Evolutionary conservation across 2,797 vertebrate species (phyloP).

Genomic region (Oryzias sinensis): DNA sequence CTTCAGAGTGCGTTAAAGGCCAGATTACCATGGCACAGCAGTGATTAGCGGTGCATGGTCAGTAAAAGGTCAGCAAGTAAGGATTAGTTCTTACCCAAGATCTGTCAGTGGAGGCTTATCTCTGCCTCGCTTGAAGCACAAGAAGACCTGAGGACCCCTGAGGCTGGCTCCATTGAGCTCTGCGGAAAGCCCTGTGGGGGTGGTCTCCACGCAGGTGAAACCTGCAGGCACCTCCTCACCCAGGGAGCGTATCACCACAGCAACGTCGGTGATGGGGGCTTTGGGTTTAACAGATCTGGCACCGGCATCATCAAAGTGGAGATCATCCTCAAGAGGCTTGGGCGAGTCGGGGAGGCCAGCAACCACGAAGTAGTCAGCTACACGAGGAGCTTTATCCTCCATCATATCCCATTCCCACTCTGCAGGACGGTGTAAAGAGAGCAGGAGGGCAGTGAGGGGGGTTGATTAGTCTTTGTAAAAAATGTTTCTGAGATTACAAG

Average conservation of each 20-base stretch:
- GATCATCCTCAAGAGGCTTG: conserved; percentile 94
- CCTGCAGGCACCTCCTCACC: conserved; percentile 94
- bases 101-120: conserved; percentile 98
- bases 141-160: conserved; percentile 91
- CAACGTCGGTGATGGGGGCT: conserved; percentile 95
- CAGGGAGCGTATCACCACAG: conserved; percentile 91
- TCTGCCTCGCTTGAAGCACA: conserved; percentile 94
- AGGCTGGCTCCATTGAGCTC: conserved; percentile 96
- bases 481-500: no score
- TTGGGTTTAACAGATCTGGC: conserved; percentile 86
- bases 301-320: conserved; percentile 89
- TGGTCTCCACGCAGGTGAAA: conserved; percentile 89
- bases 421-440: conserved; percentile 50
- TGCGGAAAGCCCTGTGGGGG: conserved; percentile 91
- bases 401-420: conserved; percentile 92
- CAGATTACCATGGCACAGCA: conserved; percentile 49
- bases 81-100: conserved; percentile 88
- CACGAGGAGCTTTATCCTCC: conserved; percentile 97
- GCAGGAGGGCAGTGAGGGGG: background rate
- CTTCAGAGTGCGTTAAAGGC: conserved; percentile 38
- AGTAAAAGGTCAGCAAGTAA: conserved; percentile 54
- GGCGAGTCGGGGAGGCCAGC: conserved; percentile 92
- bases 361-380: conserved; percentile 98
- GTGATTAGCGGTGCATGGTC: conserved; percentile 60
- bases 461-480: conserved; percentile 38